Evolutionary conservation across 2,888 invertebrate species (phyloP), one percentile per base, ranked within the genome.

Genomic region (Cerastis rubricosa): DNA sequence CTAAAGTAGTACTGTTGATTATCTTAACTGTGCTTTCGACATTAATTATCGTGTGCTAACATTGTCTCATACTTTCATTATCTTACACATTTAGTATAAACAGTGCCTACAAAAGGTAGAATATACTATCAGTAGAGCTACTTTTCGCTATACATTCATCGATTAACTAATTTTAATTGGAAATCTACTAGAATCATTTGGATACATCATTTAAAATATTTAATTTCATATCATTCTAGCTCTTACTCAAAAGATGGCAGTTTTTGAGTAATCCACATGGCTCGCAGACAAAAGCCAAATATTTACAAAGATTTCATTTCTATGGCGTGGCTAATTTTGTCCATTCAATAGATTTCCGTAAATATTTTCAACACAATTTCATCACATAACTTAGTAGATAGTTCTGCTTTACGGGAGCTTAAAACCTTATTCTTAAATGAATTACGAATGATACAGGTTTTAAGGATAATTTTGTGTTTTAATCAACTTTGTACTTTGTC

Each of bases 1-100:
- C 86, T 85, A 54, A 49, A 59, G 81, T 87, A 86, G 87, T 79
- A 57, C 35, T 70, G 51, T 71, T 65, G 54, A 47, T 14, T 75
- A 43, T 73, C 35, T 77, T 74, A 43, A 72, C 70, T 83, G 79
- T 76, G 79, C 87, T 76, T 86, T 73, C 35, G 61, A 78, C 35
- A 74, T 74, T 17, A 19, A 35, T 9, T 66, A 69, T 57, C 51
- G 61, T 80, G 59, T 65, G 86, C 78, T 66, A 68, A 40, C 68
- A 67, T 61, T 84, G 17, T 65, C 40, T 57, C 25, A 70, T 66
- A 35, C 9, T 6, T 43, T 61, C 35, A 61, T 65, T 69, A 69
- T 22, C 57, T 66, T 54, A 49, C 35, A 83, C 64, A 29, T 45
- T 43, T 64, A 54, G 40, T 45, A 80, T 51, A 45, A n/a, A 14